Evolutionary conservation across 2,797 vertebrate genomes (phyloP).

Genomic region (Adrianichthys oophorus): DNA sequence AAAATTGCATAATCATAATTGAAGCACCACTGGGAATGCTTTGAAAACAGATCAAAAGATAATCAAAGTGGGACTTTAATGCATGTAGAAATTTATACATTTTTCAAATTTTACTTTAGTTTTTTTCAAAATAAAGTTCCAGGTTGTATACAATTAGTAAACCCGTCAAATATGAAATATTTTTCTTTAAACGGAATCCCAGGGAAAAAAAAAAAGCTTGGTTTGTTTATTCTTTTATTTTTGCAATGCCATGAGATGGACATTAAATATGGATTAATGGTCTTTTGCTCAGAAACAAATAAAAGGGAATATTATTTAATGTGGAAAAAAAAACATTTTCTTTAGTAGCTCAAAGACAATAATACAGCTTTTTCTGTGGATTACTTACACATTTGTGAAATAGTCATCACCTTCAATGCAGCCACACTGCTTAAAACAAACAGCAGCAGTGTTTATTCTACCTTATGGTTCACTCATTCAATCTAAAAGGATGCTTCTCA

Average conservation of each 20-base stretch:
- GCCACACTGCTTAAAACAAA: conserved; percentile 57
- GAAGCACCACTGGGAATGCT: no score
- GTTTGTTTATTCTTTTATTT: no score
- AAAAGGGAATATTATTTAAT: not conserved
- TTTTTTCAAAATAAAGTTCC: no score
- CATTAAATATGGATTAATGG: not conserved
- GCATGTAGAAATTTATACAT: no score
- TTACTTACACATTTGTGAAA: conserved; percentile 71
- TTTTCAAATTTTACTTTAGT: no score
- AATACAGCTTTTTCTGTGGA: conserved; percentile 30
- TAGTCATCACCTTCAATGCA: conserved; percentile 59
- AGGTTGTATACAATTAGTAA: no score
- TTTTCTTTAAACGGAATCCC: no score
- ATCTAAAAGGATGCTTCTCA: conserved; percentile 34
- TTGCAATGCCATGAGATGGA: not conserved
- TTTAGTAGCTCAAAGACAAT: conserved; percentile 23
- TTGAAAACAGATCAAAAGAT: no score
- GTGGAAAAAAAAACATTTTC: not conserved
- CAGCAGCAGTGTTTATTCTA: conserved; percentile 48
- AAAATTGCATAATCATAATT: no score
- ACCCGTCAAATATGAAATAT: no score
- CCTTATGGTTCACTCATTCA: conserved; percentile 46
- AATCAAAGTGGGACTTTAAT: no score
- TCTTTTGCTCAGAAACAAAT: not conserved
- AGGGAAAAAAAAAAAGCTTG: no score